A percentile compares a stretch with the other conserved stretches of the same genome.
Conservation (phyloP, 2,797 vertebrate species). For the Acanthurus leucopareius region DNA sequence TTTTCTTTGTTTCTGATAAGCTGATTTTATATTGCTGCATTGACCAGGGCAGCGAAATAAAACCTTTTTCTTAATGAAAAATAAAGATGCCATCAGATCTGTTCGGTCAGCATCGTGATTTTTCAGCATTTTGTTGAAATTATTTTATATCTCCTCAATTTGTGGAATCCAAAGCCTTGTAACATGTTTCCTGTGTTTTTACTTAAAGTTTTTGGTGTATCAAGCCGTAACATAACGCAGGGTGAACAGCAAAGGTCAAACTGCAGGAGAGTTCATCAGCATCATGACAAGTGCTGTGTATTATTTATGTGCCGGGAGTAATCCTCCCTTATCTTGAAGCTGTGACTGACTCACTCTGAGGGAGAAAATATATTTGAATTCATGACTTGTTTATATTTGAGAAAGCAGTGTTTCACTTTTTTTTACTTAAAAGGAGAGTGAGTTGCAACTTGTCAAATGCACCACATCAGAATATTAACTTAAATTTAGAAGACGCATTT, state of each 20-base stretch:
- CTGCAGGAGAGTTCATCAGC: neutral
- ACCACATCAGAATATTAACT: neutral
- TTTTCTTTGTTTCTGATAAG: constrained; percentile 23
- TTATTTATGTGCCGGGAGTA: constrained; percentile 27
- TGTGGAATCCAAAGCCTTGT: neutral
- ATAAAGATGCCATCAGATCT: constrained; percentile 30
- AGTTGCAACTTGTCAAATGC: constrained; percentile 18
- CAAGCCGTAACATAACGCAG: neutral
- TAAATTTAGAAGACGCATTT: neutral
- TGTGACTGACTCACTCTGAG: constrained; percentile 19
- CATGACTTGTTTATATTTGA: constrained; percentile 19
- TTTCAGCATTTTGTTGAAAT: neutral
- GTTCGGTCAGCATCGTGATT: neutral
- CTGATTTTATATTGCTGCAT: constrained; percentile 25
- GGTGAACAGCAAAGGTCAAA: constrained; percentile 38
- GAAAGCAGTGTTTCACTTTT: neutral
- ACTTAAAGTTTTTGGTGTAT: constrained; percentile 6
- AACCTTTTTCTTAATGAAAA: constrained; percentile 22
- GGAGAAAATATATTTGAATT: constrained; percentile 19
- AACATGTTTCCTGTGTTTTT: neutral
- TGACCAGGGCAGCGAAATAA: constrained; percentile 20
- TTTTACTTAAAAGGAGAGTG: neutral
- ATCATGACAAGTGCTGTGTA: constrained; percentile 22
- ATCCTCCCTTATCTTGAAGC: constrained; percentile 25
- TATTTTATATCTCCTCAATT: neutral